Evolutionary conservation across 2,113 vertebrate species (phyloP).

Genomic region (Ancistrus triradiatus): DNA sequence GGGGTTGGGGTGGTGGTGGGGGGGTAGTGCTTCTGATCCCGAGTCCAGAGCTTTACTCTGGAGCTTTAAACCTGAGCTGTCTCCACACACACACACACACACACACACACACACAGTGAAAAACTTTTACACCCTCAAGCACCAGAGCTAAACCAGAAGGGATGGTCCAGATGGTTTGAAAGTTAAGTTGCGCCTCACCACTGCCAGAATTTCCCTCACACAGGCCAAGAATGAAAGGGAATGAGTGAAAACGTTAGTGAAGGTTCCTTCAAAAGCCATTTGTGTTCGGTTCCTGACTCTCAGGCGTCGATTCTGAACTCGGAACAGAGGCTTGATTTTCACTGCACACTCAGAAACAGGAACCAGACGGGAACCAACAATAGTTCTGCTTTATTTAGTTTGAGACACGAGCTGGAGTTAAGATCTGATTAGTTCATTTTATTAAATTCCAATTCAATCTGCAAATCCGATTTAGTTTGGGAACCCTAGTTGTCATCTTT

Average conservation of each 20-base stretch:
- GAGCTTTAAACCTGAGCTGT: conserved; percentile 41
- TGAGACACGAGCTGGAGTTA: no score
- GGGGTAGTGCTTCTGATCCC: conserved; percentile 36
- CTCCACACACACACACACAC: conserved; percentile 32
- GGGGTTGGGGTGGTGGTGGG: conserved; percentile 19
- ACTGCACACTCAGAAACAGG: no score
- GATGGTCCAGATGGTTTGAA: conserved; percentile 16
- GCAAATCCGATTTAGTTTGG: no score
- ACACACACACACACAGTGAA: conserved; percentile 28
- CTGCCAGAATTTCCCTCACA: not conserved
- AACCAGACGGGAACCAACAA: no score
- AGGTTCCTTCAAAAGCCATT: not conserved
- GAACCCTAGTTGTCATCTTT: no score
- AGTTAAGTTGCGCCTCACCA: not conserved
- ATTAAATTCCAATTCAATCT: no score
- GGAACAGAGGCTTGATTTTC: no score
- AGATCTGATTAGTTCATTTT: no score
- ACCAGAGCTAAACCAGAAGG: conserved; percentile 10
- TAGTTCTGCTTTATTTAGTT: no score
- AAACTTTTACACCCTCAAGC: conserved; percentile 3
- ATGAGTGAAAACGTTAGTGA: not conserved
- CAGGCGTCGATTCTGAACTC: not conserved
- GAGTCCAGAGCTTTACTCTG: conserved; percentile 37
- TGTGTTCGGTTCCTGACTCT: not conserved
- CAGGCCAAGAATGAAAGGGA: conserved; percentile 1